Base-by-base conservation (phyloP, 1,140 invertebrate genomes). In the Eurytemora carolleeae region DNA sequence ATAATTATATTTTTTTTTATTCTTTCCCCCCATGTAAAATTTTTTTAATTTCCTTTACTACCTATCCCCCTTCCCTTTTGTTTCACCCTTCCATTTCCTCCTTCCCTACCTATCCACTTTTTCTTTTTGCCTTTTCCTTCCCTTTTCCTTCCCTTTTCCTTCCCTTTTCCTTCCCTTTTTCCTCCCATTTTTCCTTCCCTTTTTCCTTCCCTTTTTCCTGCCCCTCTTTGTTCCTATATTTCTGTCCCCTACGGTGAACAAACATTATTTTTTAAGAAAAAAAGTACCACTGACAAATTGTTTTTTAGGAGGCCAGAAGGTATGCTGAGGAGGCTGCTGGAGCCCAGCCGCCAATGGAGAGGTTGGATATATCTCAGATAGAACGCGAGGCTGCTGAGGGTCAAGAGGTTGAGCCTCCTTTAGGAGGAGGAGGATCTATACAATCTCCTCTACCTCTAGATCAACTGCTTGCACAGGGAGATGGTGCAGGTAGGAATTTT, bases 331-430 rank as follows among this genome's bases (percentile, higher is more conserved):
- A 23, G 16, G 18, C 19, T 53, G 31, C 7, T 44, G 31, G 31
- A n/a, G 7, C 7, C n/a, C 31, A 44, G 31, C 7, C 31, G 31
- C 7, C 7, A 12, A 44, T 44, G 31, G 31, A 44, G 7, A 7
- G 31, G 31, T n/a, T 44, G 31, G 31, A 44, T 44, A 44, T 44
- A 44, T 44, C 31, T 7, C 31, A 44, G 31, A 24, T 59, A 18
- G 58, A 59, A 24, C 2, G 58, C 23, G 58, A 59, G 26, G 58
- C 58, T n/a, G 58, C 58, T 18, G 58, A 59, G n/a, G 58, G 58
- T 24, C 26, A 22, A 1, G 58, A 59, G 22, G 26, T 25, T 59
- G 58, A 57, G n/a, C 21, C n/a, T 1, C 22, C 21, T 2, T 22
- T 21, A 18, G n/a, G n/a, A 2, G n/a, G n/a, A 2, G 21, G n/a